These are phyloP conservation scores for Rhinopomastus cyanomelas DNA, from an alignment of 2,113 vertebrate species.

Conservation along the genomic window DNA sequence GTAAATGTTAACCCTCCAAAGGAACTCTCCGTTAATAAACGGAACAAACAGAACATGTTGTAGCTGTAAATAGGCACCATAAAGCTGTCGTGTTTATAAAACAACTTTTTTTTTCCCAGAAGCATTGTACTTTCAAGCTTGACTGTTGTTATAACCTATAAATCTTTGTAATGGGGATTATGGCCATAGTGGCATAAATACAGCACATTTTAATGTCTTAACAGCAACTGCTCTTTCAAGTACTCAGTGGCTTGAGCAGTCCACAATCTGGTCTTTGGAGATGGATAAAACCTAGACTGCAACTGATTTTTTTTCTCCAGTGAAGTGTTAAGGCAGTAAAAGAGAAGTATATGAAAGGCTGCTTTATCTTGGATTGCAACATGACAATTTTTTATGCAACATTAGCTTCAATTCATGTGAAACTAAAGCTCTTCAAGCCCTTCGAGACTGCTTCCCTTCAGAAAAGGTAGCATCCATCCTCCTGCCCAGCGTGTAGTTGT, in stretches of 20 bases:
- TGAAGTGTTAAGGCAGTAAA: background rate
- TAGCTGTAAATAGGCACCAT: background rate
- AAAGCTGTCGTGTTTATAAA: slow-evolving; percentile 5
- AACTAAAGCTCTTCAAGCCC: slow-evolving; percentile 5
- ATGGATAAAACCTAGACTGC: background rate
- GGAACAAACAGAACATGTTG: background rate
- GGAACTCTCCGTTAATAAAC: background rate
- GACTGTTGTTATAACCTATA: background rate
- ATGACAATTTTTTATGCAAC: slow-evolving; percentile 20
- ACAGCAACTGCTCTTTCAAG: background rate
- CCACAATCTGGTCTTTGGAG: background rate
- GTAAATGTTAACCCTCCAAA: background rate
- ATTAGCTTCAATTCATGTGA: slow-evolving; percentile 18
- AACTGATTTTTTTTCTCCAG: background rate
- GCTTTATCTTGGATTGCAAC: background rate
- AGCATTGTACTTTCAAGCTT: background rate
- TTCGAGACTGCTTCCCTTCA: background rate
- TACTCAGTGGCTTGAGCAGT: background rate
- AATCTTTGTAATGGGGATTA: background rate
- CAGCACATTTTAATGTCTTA: background rate
- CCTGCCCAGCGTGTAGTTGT: background rate
- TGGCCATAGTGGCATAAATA: background rate
- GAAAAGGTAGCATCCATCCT: background rate
- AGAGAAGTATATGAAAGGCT: background rate
- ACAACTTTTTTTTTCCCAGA: background rate